These are phyloP conservation scores for Heteromurus nitidus DNA, from an alignment of 2,888 invertebrate species.

Conservation along the genomic window DNA sequence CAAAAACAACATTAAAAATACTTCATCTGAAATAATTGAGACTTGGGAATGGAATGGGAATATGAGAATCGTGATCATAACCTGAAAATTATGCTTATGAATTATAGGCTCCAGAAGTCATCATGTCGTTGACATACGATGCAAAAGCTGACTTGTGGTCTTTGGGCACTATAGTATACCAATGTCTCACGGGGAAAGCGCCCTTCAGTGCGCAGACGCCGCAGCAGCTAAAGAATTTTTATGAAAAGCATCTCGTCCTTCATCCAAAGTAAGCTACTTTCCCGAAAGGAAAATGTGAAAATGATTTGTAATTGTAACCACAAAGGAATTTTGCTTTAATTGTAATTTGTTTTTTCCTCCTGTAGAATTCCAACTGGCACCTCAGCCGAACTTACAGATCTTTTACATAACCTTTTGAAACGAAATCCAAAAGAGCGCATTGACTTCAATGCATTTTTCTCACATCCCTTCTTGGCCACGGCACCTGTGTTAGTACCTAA, in stretches of 20 bases:
- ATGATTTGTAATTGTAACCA: too few relatives aligned
- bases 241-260: slow-evolving; percentile 94
- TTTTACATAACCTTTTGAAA: slow-evolving; percentile 88
- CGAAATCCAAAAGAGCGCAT: slow-evolving; percentile 96
- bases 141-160: slow-evolving; percentile 99
- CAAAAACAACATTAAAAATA: too few relatives aligned
- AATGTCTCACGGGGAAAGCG: slow-evolving; percentile 98
- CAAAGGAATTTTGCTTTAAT: not conserved
- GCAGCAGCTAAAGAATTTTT: slow-evolving; percentile 96
- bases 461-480: slow-evolving; percentile 85
- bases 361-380: slow-evolving; percentile 94
- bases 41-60: not conserved
- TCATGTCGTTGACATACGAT: slow-evolving; percentile 98
- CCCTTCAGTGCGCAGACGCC: slow-evolving; percentile 99
- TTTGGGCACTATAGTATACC: slow-evolving; percentile 98
- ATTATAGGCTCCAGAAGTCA: slow-evolving; percentile 95
- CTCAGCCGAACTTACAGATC: slow-evolving; percentile 89
- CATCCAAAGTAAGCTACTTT: slow-evolving; percentile 86
- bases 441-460: slow-evolving; percentile 96
- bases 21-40: too few relatives aligned
- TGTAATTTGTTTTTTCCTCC: slow-evolving; percentile 69
- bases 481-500: slow-evolving; percentile 72
- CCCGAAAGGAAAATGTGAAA: not conserved
- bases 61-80: too few relatives aligned
- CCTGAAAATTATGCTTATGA: too few relatives aligned